Conservation (phyloP, 2,113 vertebrate species). For the Lutjanus erythropterus region DNA sequence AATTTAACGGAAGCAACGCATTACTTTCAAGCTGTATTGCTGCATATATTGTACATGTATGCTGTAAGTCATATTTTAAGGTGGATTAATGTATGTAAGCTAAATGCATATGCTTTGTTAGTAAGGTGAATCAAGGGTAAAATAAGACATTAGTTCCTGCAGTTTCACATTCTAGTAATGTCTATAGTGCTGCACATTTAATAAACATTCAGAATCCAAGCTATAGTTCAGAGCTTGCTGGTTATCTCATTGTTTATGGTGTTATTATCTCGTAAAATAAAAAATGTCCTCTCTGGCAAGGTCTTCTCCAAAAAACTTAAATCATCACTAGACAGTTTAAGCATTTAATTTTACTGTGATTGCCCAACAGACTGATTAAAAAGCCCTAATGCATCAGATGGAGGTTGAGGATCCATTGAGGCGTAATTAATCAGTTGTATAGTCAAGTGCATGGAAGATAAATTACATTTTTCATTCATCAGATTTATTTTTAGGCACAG, state of each 20-base stretch:
- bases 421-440: constrained; percentile 41
- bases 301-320: constrained; percentile 22
- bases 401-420: constrained; percentile 27
- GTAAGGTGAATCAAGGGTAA: neutral
- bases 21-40: constrained; percentile 7
- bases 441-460: constrained; percentile 30
- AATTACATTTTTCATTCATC: constrained; percentile 13
- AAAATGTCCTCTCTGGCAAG: neutral
- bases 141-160: neutral
- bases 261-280: constrained; percentile 8
- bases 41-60: constrained; percentile 23
- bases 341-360: constrained; percentile 16
- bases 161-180: neutral
- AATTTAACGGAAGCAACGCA: constrained; percentile 25
- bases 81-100: neutral
- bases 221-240: neutral
- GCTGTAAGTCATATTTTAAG: neutral
- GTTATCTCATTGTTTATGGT: constrained; percentile 7
- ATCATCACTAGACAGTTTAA: constrained; percentile 29
- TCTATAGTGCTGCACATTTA: neutral
- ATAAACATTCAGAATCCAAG: neutral
- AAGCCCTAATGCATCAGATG: constrained; percentile 31
- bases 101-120: neutral
- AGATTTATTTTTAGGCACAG: constrained; percentile 20
- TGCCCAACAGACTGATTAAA: constrained; percentile 58